Conservation (phyloP, 2,113 vertebrate species). For the Alouatta palliata region DNA sequence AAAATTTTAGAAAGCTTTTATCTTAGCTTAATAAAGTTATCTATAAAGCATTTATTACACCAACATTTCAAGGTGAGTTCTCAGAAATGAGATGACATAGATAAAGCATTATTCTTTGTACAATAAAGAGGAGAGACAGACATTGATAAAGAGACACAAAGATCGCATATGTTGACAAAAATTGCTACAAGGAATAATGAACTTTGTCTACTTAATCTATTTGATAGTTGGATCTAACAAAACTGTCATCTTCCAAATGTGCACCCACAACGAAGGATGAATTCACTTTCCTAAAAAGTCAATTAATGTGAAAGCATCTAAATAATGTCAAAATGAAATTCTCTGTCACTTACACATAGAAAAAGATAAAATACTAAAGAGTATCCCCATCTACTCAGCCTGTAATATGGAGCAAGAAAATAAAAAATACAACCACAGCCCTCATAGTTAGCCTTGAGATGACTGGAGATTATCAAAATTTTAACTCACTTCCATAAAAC, state of each 20-base stretch:
- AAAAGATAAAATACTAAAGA: not conserved
- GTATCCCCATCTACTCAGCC: not conserved
- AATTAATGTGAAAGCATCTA: not conserved
- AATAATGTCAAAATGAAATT: not conserved
- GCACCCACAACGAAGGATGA: not conserved
- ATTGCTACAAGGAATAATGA: not conserved
- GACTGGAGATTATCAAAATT: not conserved
- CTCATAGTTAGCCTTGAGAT: not conserved
- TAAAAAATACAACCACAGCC: not conserved
- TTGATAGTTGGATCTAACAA: not conserved
- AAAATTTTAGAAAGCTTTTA: slow-evolving; percentile 26
- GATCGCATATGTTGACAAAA: not conserved
- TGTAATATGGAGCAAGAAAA: not conserved
- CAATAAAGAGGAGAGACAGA: not conserved
- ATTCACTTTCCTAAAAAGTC: not conserved
- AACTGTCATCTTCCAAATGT: not conserved
- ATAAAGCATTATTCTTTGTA: not conserved
- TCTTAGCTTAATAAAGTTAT: slow-evolving; percentile 36
- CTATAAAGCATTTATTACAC: not conserved
- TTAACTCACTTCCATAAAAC: not conserved
- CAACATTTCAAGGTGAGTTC: not conserved
- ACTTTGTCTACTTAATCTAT: not conserved
- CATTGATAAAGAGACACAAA: not conserved
- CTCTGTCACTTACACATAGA: not conserved
- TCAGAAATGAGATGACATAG: not conserved